These are phyloP conservation scores for Apostichopus leukothele DNA, from an alignment of 53 echinoderm and acorn worm genomes.

Conservation along the genomic window DNA sequence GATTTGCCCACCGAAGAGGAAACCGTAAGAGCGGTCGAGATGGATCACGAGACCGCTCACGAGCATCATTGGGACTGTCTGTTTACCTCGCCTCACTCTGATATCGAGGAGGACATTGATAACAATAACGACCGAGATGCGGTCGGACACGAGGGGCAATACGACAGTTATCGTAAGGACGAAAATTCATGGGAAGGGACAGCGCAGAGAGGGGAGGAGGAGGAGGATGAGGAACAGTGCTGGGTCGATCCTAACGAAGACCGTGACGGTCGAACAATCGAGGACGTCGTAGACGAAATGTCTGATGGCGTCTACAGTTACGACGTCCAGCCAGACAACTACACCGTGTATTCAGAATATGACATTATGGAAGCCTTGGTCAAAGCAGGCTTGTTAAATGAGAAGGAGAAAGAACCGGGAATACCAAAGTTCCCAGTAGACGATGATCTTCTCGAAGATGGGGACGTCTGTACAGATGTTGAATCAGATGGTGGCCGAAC, in stretches of 20 bases:
- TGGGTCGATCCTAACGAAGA: neutral
- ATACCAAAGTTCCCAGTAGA: slow-evolving; percentile 43
- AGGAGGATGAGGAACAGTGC: neutral
- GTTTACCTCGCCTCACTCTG: neutral
- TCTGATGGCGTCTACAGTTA: slow-evolving; percentile 34
- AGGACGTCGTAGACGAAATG: slow-evolving; percentile 11
- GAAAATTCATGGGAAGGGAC: neutral
- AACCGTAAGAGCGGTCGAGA: neutral
- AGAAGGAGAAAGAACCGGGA: slow-evolving; percentile 24
- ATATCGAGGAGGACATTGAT: neutral
- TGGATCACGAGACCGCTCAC: neutral
- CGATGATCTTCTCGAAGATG: neutral
- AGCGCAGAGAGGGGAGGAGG: neutral
- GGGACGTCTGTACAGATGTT: slow-evolving; percentile 17
- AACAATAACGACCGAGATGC: neutral
- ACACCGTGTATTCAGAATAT: slow-evolving; percentile 77
- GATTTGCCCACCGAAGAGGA: too few relatives aligned
- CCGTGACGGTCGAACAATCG: neutral
- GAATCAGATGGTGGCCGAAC: neutral
- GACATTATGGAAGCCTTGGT: slow-evolving; percentile 92
- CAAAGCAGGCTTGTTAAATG: slow-evolving; percentile 62
- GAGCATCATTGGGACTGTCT: neutral
- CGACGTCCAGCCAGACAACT: neutral
- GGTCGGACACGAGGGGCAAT: neutral
- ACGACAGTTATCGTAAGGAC: neutral